These are phyloP conservation scores for Pinna nobilis DNA, from an alignment of 1,140 invertebrate genomes.

Conservation along the genomic window DNA sequence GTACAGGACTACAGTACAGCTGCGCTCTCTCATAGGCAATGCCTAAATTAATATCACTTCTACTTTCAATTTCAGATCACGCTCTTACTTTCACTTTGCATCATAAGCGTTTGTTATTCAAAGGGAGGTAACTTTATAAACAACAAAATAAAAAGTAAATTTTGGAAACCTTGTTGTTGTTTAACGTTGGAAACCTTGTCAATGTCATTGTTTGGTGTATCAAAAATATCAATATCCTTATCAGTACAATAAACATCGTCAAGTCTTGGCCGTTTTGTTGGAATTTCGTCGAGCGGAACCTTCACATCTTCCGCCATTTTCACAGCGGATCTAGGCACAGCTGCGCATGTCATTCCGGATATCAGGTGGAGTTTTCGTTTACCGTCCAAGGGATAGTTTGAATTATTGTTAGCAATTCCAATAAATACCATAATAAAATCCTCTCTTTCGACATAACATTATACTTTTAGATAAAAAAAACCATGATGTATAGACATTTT, in stretches of 20 bases:
- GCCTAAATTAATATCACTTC: background rate
- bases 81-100: background rate
- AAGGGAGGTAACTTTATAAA: too few species aligned
- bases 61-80: constrained; percentile 8
- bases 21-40: too few species aligned
- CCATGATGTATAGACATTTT: background rate
- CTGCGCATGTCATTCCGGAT: background rate
- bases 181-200: too few species aligned
- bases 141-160: too few species aligned
- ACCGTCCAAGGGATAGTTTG: background rate
- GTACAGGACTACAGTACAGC: background rate
- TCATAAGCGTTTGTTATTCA: background rate
- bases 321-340: background rate
- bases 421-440: background rate
- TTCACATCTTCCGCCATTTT: constrained; percentile 52
- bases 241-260: constrained; percentile 9
- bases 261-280: constrained; percentile 38
- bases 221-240: constrained; percentile 6
- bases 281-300: constrained; percentile 31
- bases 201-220: constrained; percentile 16
- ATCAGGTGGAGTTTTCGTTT: background rate
- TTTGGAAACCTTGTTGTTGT: too few species aligned
- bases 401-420: background rate
- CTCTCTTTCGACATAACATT: background rate
- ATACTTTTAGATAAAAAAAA: background rate